These are phyloP conservation scores for Polydesmus complanatus DNA, from an alignment of 2,888 invertebrate species.

Conservation along the genomic window DNA sequence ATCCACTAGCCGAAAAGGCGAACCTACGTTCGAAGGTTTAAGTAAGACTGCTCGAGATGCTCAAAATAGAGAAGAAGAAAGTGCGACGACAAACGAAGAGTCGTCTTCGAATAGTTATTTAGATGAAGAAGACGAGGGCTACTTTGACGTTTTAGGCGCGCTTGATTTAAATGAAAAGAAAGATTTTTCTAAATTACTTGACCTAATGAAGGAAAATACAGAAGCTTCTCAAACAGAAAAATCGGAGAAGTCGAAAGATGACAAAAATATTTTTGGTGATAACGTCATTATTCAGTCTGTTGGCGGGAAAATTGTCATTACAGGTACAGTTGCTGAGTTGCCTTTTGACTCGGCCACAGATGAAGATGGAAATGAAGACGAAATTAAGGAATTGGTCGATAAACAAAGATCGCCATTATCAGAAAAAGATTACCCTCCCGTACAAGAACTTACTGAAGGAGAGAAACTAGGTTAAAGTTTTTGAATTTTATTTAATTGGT, in stretches of 20 bases:
- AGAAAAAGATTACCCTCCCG: constrained; percentile 10
- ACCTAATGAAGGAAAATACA: no score
- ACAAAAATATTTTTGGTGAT: background rate
- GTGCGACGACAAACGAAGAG: background rate
- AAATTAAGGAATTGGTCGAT: constrained; percentile 2
- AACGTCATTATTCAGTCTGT: background rate
- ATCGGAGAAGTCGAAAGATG: background rate
- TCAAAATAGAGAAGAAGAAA: background rate
- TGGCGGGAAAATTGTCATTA: background rate
- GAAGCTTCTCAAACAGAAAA: no score
- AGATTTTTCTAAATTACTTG: no score
- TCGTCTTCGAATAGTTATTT: background rate
- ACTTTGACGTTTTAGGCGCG: background rate
- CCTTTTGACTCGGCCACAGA: background rate
- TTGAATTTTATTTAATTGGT: background rate
- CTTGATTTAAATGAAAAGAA: background rate
- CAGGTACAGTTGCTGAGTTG: background rate
- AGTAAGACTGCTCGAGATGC: constrained; percentile 9
- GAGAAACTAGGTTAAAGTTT: constrained; percentile 46
- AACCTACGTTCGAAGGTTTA: constrained; percentile 3
- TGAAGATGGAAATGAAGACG: constrained; percentile 8
- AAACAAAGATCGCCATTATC: background rate
- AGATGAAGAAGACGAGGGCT: background rate
- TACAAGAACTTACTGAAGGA: constrained; percentile 41
- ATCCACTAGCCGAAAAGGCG: constrained; percentile 4